phyloP scores from a whole-genome alignment of 1,140 invertebrate species.

The Drosophila sulfurigaster region DNA sequence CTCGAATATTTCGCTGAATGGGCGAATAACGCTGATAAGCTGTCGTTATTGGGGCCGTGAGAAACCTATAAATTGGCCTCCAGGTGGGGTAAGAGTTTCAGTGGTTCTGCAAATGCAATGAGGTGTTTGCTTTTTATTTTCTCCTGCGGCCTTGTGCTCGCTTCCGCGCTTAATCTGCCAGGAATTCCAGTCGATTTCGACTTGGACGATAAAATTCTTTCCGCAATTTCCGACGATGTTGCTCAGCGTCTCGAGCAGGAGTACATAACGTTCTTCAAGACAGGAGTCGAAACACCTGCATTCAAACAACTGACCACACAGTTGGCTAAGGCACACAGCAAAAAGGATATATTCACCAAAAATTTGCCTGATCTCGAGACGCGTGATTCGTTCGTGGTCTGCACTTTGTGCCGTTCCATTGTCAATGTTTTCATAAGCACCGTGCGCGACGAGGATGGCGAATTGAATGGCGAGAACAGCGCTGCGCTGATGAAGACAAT shows the following conservation, averaged over 20 bases:
- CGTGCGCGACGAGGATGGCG: slow-evolving; percentile 70
- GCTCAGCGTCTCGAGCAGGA: slow-evolving; percentile 66
- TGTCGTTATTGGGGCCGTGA: slow-evolving; percentile 4
- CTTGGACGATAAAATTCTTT: slow-evolving; percentile 60
- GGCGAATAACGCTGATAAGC: slow-evolving; percentile 21
- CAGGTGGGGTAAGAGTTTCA: slow-evolving; percentile 18
- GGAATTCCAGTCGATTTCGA: slow-evolving; percentile 70
- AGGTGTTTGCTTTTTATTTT: slow-evolving; percentile 54
- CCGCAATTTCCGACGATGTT: slow-evolving; percentile 71
- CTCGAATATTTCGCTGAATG: slow-evolving; percentile 37
- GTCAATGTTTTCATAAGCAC: slow-evolving; percentile 84
- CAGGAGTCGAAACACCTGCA: slow-evolving; percentile 63
- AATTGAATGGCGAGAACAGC: slow-evolving; percentile 59
- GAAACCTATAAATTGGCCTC: slow-evolving; percentile 62
- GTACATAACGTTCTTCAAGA: slow-evolving; percentile 64
- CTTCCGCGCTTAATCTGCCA: slow-evolving; percentile 64
- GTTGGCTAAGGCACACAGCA: slow-evolving; percentile 67
- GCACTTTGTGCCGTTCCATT: slow-evolving; percentile 86
- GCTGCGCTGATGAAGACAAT: slow-evolving; percentile 66
- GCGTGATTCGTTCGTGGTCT: slow-evolving; percentile 83
- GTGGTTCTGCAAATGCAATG: slow-evolving; percentile 55
- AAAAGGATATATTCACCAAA: slow-evolving; percentile 77
- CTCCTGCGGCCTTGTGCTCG: slow-evolving; percentile 30
- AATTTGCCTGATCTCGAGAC: slow-evolving; percentile 62
- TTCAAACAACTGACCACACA: slow-evolving; percentile 64